Evolutionary conservation across 2,113 vertebrate species (phyloP), one percentile per base, ranked within the genome.

Genomic region (Gadus chalcogrammus): DNA sequence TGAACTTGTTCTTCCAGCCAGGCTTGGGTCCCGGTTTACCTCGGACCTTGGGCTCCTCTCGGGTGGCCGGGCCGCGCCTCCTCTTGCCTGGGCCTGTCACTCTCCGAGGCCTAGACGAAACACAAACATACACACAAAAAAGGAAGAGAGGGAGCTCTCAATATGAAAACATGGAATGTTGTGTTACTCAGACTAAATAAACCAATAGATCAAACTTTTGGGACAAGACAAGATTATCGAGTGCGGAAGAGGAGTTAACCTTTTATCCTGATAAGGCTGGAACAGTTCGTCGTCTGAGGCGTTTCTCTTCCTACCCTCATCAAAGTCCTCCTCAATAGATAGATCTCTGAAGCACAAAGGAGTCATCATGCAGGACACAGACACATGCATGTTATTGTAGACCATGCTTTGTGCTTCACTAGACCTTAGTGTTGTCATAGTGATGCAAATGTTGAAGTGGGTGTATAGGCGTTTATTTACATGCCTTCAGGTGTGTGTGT

Each of bases 11-110:
- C 84, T 99, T 99, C 95, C 96, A 98, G 82, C 96, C 96, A 0
- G 96, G 96, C 84, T 98, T 99, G 28, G 97, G 97, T 16, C 97
- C 97, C 0, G 97, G 96, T 69, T 97, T 99, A 89, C 94, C 97
- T 69, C 94, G 92, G 59, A 91, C 72, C 89, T 93, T 95, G 24
- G 93, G 93, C 70, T 95, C 94, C 67, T 91, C 86, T 0, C 69
- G 27, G 12, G 82, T 87, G 77, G 91, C 94, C 0, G 82, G 64
- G 55, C 89, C 93, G 74, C 83, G 91, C 76, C 72, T 80, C 18
- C 87, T 91, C 67, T 94, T 95, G 82, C 87, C 94, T 59, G 89
- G 71, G 35, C 89, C 77, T 18, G 63, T 76, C 9, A 82, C 59
- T 78, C 88, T 85, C 31, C 91, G 91, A 15, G 24, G 9, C 79